phyloP scores from a whole-genome alignment of 1,140 invertebrate species.

The Papilio polyxenes region DNA sequence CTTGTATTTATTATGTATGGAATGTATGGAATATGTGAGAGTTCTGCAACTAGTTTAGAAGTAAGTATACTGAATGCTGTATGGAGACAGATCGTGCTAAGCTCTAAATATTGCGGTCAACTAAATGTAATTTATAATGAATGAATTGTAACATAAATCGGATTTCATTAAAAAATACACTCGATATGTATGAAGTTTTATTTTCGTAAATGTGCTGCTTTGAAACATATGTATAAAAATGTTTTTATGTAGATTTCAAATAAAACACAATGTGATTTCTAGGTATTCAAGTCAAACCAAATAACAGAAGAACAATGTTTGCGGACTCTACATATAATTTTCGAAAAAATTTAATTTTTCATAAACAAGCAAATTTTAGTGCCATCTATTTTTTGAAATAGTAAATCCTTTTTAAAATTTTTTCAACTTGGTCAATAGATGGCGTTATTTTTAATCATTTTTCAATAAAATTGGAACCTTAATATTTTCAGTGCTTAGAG shows the following conservation, averaged over 20 bases:
- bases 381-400: not conserved
- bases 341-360: too few relatives aligned
- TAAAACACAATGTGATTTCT: too few relatives aligned
- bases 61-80: constrained; percentile 45
- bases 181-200: constrained; percentile 44
- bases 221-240: not conserved
- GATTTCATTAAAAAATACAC: constrained; percentile 73
- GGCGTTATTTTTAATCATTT: not conserved
- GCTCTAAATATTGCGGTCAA: constrained; percentile 55
- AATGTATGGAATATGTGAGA: constrained; percentile 25
- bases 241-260: too few relatives aligned
- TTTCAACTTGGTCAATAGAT: not conserved
- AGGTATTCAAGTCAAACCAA: too few relatives aligned
- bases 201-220: constrained; percentile 14
- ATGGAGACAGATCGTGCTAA: constrained; percentile 53
- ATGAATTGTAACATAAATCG: constrained; percentile 71
- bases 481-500: too few relatives aligned
- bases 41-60: constrained; percentile 41
- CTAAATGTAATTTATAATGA: constrained; percentile 69
- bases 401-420: not conserved
- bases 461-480: too few relatives aligned
- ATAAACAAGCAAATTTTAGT: not conserved
- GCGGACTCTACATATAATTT: too few relatives aligned
- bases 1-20: constrained; percentile 32
- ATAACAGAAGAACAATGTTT: too few relatives aligned